These are phyloP conservation scores for Zosterops pallidus DNA, from an alignment of 2,113 vertebrate species.

Conservation along the genomic window DNA sequence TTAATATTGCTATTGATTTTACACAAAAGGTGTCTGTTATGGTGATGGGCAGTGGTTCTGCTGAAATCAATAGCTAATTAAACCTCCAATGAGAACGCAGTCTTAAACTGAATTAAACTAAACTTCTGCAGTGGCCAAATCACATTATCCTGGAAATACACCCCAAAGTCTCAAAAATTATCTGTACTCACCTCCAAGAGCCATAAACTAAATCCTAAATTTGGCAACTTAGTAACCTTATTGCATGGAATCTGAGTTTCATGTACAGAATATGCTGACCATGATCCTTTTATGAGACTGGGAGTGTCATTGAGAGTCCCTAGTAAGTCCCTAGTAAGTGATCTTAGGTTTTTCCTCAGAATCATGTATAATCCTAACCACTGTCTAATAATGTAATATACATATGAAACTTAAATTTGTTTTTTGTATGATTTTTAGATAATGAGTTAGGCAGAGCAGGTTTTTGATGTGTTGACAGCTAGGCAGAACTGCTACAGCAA, in stretches of 20 bases:
- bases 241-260: background rate
- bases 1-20: slow-evolving; percentile 60
- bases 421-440: background rate
- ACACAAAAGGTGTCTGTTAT: slow-evolving; percentile 10
- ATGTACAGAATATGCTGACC: background rate
- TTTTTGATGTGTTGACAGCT: background rate
- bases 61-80: slow-evolving; percentile 65
- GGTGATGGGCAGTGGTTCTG: slow-evolving; percentile 38
- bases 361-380: background rate
- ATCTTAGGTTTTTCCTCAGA: background rate
- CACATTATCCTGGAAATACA: slow-evolving; percentile 2
- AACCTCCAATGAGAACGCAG: background rate
- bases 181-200: background rate
- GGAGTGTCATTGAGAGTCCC: background rate
- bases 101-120: slow-evolving; percentile 31
- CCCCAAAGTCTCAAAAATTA: background rate
- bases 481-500: background rate
- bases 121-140: background rate
- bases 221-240: background rate
- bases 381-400: background rate
- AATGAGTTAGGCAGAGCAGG: background rate
- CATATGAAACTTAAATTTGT: background rate
- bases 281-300: background rate
- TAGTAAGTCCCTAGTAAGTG: background rate
- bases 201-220: background rate